Base-by-base conservation (phyloP, 2,888 invertebrate species). In the Emmelina monodactyla region DNA sequence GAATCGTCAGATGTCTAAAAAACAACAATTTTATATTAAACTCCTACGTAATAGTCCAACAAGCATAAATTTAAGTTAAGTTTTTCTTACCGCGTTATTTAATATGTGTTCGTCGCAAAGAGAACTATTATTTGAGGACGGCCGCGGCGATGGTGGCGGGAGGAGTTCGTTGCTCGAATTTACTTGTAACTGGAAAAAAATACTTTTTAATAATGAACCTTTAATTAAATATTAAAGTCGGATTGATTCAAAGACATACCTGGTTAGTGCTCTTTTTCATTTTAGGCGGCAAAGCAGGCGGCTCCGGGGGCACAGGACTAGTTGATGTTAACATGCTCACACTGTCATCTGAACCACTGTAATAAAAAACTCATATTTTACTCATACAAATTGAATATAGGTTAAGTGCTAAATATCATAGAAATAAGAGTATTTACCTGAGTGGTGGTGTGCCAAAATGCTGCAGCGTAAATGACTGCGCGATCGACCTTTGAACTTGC, bases 231-330 rank as follows among this genome's bases (percentile, higher is more conserved):
- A n/a, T n/a, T 19, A 19, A 19, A 19, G 5, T 5, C 19, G 5
- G 19, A 19, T 6, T 19, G 19, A 19, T 6, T 9, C 5, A 19
- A 19, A 19, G 19, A 9, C 19, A 35, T 50, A 65, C 76, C 66
- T 62, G 72, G 62, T 68, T n/a, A n/a, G n/a, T 78, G 41, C 43
- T 68, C 47, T 64, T 79, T 50, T 56, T 82, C 65, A 69, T 76
- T 56, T 84, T 83, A 28, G 84, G 84, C 16, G 84, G 84, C 38
- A 84, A 50, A 12, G 83, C 84, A 2, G 84, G 83, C 11, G 75
- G 76, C 45, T 71, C 76, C 30, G 57, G 75, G 49, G 61, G 84
- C 55, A 65, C 68, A 43, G 63, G 83, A 70, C 83, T 53, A 62
- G 79, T 59, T 59, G 83, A 55, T 22, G 68, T 60, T 14, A 55